Evolutionary conservation across 2,797 vertebrate species (phyloP), one percentile per base, ranked within the genome.

Genomic region (Tinamus major): DNA sequence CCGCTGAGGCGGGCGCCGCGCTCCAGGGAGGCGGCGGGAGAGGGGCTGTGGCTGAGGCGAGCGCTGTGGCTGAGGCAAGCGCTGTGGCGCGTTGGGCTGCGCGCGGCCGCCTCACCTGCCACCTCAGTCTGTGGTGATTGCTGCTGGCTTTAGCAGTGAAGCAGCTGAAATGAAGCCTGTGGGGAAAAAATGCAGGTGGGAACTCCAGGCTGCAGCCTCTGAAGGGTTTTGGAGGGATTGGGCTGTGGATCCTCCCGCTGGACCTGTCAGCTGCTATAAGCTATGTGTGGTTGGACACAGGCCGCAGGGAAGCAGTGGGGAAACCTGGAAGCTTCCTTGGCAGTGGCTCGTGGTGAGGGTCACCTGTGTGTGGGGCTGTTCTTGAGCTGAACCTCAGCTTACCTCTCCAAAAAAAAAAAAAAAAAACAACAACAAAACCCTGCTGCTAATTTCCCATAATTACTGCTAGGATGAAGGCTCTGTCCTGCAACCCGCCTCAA

Each of bases 61-160:
- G 46, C 20, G 21, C 23, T 31, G 62, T 35, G 35, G 35, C 6
- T 35, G 35, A 48, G 20, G 46, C 2, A 20, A 21, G 46, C 20
- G 21, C 23, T n/a, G 62, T 35, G 35, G 42, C 24, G 1, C 55
- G 41, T 14, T 2, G 31, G 13, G 27, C 35, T 56, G 14, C 0
- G 21, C 39, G 17, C 0, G 0, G 24, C 9, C 3, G 18, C 70
- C 56, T 44, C 27, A 6, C 29, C 20, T 33, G 21, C 9, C 3
- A 16, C 70, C 56, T 44, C 27, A 6, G 39, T 14, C 37, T 35
- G 19, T 0, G 46, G 46, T 23, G 37, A 63, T 51, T 63, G 39
- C 37, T 26, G 17, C 42, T 24, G 77, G 58, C 44, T 80, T 31
- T 9, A 26, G 53, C 29, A 24, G 39, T 24, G 62, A 72, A 85